Evolutionary conservation across 2,888 invertebrate species (phyloP).

Genomic region (Eurytoma adleriae): DNA sequence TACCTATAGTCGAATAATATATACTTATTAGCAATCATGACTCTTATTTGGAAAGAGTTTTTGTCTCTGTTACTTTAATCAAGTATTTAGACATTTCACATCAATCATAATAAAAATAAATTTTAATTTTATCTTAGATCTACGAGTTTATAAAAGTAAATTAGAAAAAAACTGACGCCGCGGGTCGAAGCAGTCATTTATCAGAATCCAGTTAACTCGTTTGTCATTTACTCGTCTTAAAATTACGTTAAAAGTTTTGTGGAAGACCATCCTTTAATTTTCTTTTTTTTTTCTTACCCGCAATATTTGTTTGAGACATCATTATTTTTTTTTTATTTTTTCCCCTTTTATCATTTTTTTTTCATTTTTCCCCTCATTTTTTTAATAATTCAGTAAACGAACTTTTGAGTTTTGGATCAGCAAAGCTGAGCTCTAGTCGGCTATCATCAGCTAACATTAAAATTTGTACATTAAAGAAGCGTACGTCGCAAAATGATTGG

Average conservation of each 20-base stretch:
- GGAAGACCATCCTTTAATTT: too few relatives aligned
- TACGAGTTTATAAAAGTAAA: too few relatives aligned
- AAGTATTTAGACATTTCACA: neutral
- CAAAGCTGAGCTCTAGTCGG: neutral
- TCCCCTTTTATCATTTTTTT: neutral
- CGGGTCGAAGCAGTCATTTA: too few relatives aligned
- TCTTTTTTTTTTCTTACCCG: too few relatives aligned
- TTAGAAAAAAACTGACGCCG: too few relatives aligned
- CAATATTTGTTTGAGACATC: too few relatives aligned
- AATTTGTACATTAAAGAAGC: conserved; percentile 32
- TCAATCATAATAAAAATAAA: too few relatives aligned
- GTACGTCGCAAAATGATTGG: conserved; percentile 41
- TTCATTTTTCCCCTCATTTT: neutral
- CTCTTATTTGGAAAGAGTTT: conserved; percentile 29
- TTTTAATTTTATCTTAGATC: too few relatives aligned
- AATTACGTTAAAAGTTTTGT: too few relatives aligned
- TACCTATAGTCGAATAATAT: conserved; percentile 35
- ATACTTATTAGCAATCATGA: conserved; percentile 39
- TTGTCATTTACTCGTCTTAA: too few relatives aligned
- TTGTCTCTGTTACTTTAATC: conserved; percentile 19
- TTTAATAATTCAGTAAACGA: neutral
- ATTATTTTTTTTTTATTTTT: neutral
- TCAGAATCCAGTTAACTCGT: too few relatives aligned
- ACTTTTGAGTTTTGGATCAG: conserved; percentile 7
- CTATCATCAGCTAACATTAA: conserved; percentile 26